Conservation (phyloP, 2,113 vertebrate genomes). For the Oxyruncus cristatus region DNA sequence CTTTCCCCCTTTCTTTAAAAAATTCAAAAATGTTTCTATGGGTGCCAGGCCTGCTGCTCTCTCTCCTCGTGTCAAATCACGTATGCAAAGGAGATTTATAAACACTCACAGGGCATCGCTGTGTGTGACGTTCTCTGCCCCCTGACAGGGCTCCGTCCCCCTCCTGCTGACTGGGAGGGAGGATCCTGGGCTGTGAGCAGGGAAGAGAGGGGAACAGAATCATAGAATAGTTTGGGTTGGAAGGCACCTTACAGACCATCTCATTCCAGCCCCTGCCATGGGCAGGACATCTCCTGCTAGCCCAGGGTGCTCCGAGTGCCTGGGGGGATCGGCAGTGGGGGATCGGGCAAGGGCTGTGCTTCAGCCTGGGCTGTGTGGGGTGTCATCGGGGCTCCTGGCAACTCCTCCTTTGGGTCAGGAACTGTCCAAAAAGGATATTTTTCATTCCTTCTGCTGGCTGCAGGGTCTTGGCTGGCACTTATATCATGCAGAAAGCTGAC, state of each 20-base stretch:
- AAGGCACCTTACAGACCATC: background rate
- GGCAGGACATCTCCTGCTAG: background rate
- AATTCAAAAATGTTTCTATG: background rate
- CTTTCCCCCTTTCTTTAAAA: background rate
- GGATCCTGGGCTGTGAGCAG: background rate
- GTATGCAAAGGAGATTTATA: background rate
- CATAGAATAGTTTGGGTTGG: background rate
- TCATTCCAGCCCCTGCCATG: background rate
- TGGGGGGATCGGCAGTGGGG: background rate
- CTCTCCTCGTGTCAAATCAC: background rate
- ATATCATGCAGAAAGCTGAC: rapidly evolving
- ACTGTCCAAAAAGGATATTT: background rate
- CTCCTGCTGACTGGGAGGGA: background rate
- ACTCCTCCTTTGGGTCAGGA: background rate
- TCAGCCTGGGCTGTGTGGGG: background rate
- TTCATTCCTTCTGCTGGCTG: background rate
- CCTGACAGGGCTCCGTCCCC: rapidly evolving
- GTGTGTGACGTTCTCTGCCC: background rate
- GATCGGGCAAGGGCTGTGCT: background rate
- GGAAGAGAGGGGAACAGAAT: background rate
- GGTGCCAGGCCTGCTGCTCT: background rate
- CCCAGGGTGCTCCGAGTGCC: background rate
- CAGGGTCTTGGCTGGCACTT: background rate
- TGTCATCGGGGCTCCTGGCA: background rate
- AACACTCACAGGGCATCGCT: rapidly evolving